These are phyloP conservation scores for Polymixis lichenea DNA, from an alignment of 2,888 invertebrate genomes.

Conservation along the genomic window DNA sequence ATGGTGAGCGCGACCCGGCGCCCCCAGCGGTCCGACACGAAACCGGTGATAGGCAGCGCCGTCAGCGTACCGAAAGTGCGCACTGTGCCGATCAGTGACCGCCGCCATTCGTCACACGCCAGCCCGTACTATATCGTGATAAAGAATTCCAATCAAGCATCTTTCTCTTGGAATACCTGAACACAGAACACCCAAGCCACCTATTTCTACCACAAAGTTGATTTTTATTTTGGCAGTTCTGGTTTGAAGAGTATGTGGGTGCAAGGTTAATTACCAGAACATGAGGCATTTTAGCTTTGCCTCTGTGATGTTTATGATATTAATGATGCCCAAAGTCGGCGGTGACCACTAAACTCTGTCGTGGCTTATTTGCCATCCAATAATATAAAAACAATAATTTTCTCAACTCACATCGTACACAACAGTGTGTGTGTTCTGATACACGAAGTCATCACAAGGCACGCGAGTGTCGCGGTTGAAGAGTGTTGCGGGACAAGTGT, in stretches of 20 bases:
- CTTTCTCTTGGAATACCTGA: too few relatives aligned
- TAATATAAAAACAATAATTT: background rate
- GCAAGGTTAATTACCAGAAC: background rate
- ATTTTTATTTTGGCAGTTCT: background rate
- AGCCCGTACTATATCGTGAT: slow-evolving; percentile 87
- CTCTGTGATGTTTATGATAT: background rate
- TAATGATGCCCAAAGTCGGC: background rate
- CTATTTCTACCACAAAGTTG: background rate
- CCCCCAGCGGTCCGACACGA: slow-evolving; percentile 93
- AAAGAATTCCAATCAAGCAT: background rate
- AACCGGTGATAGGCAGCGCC: slow-evolving; percentile 92
- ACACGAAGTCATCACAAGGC: slow-evolving; percentile 76
- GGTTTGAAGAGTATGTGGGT: background rate
- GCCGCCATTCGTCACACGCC: slow-evolving; percentile 92
- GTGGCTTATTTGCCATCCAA: background rate
- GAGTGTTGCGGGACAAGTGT: slow-evolving; percentile 74
- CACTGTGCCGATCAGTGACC: slow-evolving; percentile 93
- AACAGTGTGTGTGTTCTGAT: slow-evolving; percentile 78
- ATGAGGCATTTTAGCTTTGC: background rate
- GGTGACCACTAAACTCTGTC: background rate
- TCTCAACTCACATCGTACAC: slow-evolving; percentile 81
- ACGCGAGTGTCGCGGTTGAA: slow-evolving; percentile 71
- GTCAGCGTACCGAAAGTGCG: slow-evolving; percentile 92
- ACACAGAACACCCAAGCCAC: background rate
- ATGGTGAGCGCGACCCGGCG: slow-evolving; percentile 90